Evolutionary conservation across 2,888 invertebrate species (phyloP).

Genomic region (Allacma fusca): DNA sequence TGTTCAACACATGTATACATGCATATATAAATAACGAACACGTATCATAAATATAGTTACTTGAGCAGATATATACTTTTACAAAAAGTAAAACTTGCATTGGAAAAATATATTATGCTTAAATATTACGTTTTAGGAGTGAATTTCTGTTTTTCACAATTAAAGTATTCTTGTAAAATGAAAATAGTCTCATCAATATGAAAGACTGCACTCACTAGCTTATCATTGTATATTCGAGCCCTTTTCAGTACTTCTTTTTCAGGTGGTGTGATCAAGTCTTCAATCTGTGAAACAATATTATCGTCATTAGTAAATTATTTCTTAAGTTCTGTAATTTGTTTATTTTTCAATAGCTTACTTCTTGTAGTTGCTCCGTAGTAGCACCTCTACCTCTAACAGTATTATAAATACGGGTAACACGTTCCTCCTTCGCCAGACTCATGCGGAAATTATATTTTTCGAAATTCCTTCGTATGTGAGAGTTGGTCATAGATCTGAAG

Average conservation of each 20-base stretch:
- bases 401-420: conserved; percentile 82
- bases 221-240: conserved; percentile 78
- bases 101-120: too few species aligned
- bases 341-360: conserved; percentile 68
- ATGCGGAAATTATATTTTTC: conserved; percentile 76
- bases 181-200: conserved; percentile 85
- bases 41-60: too few species aligned
- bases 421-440: conserved; percentile 84
- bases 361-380: conserved; percentile 79
- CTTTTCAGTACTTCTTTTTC: conserved; percentile 79
- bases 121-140: neutral
- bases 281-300: too few species aligned
- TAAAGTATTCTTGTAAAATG: conserved; percentile 78
- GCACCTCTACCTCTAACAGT: conserved; percentile 81
- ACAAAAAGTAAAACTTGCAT: too few species aligned
- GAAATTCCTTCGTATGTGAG: conserved; percentile 72
- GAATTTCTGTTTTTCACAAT: conserved; percentile 31
- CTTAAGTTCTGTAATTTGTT: neutral
- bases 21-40: too few species aligned
- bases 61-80: too few species aligned
- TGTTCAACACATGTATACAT: too few species aligned
- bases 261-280: conserved; percentile 86
- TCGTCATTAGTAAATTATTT: too few species aligned
- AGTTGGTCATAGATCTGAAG: conserved; percentile 76
- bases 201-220: conserved; percentile 79